Percentiles rank a stretch among this genome's conserved stretches.
Conservation (phyloP, 2,113 vertebrate species). For the Eonycteris spelaea region DNA sequence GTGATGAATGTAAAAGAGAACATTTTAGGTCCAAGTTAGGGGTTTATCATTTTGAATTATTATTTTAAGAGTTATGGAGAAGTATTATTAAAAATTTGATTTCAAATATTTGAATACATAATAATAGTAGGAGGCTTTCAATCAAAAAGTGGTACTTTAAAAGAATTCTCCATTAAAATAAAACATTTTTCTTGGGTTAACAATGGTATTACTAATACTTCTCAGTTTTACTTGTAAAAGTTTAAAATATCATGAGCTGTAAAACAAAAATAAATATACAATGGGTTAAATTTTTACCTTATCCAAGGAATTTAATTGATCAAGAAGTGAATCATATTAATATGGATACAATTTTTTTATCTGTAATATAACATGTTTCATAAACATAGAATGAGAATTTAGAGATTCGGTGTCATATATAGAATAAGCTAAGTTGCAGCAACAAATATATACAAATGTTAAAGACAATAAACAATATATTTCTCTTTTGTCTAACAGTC, state of each 20-base stretch:
- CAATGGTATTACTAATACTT: background rate
- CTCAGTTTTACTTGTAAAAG: background rate
- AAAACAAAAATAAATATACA: background rate
- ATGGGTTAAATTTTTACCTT: background rate
- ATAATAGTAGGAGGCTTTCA: background rate
- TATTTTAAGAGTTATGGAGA: conserved; percentile 27
- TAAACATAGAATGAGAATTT: background rate
- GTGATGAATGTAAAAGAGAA: conserved; percentile 42
- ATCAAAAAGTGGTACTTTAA: background rate
- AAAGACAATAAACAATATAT: background rate
- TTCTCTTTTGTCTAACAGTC: background rate
- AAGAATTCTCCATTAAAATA: background rate
- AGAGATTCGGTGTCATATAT: background rate
- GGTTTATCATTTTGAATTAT: conserved; percentile 22
- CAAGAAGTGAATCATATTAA: background rate
- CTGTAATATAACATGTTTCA: background rate
- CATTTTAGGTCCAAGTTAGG: conserved; percentile 27
- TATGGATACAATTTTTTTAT: background rate
- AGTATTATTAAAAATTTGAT: background rate
- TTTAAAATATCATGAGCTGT: background rate
- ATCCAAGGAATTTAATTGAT: background rate
- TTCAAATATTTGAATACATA: conserved; percentile 29
- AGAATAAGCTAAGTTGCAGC: background rate
- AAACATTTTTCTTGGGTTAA: background rate
- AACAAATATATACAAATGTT: background rate